Percentiles rank a stretch among this genome's conserved stretches.
Conservation (phyloP, 2,113 vertebrate species). For the Anas platyrhynchos region DNA sequence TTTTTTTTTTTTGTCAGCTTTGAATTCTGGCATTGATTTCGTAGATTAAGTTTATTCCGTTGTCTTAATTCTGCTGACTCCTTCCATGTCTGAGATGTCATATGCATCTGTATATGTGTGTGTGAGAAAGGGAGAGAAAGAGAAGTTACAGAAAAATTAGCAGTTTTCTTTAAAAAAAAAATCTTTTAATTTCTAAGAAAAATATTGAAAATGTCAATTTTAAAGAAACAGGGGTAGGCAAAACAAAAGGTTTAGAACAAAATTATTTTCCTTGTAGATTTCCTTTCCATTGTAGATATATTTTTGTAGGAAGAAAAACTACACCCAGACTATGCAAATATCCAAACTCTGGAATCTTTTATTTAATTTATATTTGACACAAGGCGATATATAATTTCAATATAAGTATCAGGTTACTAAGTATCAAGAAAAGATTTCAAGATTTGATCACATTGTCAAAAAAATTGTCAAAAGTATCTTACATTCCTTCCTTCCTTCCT, state of each 20-base stretch:
- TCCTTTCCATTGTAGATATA: not conserved
- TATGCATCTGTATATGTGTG: not conserved
- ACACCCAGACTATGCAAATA: accelerated
- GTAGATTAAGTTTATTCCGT: not conserved
- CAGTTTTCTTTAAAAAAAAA: accelerated
- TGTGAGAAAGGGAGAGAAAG: not conserved
- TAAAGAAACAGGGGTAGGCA: not conserved
- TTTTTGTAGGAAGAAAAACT: not conserved
- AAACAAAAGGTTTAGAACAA: not conserved
- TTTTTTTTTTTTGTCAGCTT: not conserved
- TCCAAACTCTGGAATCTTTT: not conserved
- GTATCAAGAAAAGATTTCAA: not conserved
- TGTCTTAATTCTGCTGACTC: not conserved
- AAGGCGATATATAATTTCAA: not conserved
- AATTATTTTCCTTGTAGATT: not conserved
- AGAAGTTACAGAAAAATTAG: not conserved
- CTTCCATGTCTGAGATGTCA: not conserved
- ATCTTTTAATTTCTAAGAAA: not conserved
- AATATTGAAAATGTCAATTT: not conserved
- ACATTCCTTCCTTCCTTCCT: no score
- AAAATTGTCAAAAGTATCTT: not conserved
- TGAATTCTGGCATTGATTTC: not conserved
- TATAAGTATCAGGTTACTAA: not conserved
- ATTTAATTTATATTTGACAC: not conserved
- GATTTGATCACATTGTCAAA: not conserved